These are phyloP conservation scores for Nothoprocta perdicaria DNA, from an alignment of 2,113 vertebrate species.

Conservation along the genomic window DNA sequence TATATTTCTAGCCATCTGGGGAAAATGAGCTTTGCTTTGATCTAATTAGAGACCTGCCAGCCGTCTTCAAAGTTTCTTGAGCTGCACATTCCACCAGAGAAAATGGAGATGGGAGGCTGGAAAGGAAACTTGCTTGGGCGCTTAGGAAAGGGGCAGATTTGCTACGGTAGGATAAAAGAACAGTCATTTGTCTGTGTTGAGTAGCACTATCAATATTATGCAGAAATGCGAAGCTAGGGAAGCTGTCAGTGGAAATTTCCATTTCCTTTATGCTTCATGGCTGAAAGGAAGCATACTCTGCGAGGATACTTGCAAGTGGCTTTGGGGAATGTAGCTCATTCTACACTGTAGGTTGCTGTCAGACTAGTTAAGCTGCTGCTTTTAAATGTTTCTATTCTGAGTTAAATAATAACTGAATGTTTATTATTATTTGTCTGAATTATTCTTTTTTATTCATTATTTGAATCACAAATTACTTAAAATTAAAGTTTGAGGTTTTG, in stretches of 20 bases:
- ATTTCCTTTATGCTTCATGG: background rate
- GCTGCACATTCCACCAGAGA: background rate
- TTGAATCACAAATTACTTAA: background rate
- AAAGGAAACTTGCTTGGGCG: background rate
- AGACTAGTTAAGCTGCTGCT: background rate
- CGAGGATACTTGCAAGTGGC: background rate
- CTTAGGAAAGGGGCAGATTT: background rate
- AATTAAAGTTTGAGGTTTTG: background rate
- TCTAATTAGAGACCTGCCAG: background rate
- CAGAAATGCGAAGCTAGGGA: conserved; percentile 11
- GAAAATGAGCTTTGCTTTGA: background rate
- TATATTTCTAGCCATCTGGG: background rate
- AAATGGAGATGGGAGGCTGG: background rate
- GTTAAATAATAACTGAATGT: background rate
- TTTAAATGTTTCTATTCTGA: background rate
- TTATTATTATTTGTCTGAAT: background rate
- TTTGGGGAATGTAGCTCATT: background rate
- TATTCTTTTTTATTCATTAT: background rate
- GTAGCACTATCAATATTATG: background rate
- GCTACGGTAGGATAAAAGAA: conserved; percentile 8
- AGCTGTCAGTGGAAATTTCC: conserved; percentile 57
- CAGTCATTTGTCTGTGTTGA: background rate
- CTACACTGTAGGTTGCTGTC: background rate
- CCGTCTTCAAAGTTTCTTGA: background rate
- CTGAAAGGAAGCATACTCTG: background rate